Conservation (phyloP, 1,140 invertebrate species). For the Mamestra configurata region DNA sequence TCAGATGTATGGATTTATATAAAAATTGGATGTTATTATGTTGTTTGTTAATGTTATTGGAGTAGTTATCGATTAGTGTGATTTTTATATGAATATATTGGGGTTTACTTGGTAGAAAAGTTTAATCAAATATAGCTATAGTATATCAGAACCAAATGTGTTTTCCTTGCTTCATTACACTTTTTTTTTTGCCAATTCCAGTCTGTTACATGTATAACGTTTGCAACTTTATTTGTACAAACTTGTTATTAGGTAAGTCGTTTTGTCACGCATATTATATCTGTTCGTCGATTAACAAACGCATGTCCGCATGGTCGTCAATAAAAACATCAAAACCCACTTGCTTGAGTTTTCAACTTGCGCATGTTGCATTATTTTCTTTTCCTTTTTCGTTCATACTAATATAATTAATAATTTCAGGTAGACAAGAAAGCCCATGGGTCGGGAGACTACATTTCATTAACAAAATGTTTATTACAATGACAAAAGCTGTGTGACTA, state of each 20-base stretch:
- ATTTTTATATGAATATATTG: slow-evolving; percentile 88
- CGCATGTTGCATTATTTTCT: slow-evolving; percentile 68
- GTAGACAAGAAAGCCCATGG: slow-evolving; percentile 85
- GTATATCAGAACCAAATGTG: slow-evolving; percentile 72
- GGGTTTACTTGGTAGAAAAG: slow-evolving; percentile 87
- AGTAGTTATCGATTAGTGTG: slow-evolving; percentile 83
- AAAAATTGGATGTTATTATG: slow-evolving; percentile 77
- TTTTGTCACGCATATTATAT: slow-evolving; percentile 38
- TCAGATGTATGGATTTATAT: slow-evolving; percentile 73
- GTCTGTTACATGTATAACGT: slow-evolving; percentile 9
- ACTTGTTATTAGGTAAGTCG: slow-evolving; percentile 53
- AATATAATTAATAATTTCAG: slow-evolving; percentile 88
- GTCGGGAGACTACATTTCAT: slow-evolving; percentile 84
- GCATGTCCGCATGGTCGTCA: slow-evolving; percentile 74
- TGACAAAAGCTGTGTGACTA: slow-evolving; percentile 77
- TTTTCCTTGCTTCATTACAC: slow-evolving; percentile 64
- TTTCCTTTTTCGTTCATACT: slow-evolving; percentile 83
- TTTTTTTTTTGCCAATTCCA: slow-evolving; percentile 51
- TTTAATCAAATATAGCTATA: slow-evolving; percentile 86
- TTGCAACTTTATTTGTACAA: slow-evolving; percentile 40
- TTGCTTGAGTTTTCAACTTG: slow-evolving; percentile 70
- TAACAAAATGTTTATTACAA: slow-evolving; percentile 78
- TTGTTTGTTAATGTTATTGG: slow-evolving; percentile 87
- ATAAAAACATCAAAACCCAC: slow-evolving; percentile 56
- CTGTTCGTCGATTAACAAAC: slow-evolving; percentile 54